phyloP scores from a whole-genome alignment of 2,113 vertebrate genomes.

The Australoheros scitulus region DNA sequence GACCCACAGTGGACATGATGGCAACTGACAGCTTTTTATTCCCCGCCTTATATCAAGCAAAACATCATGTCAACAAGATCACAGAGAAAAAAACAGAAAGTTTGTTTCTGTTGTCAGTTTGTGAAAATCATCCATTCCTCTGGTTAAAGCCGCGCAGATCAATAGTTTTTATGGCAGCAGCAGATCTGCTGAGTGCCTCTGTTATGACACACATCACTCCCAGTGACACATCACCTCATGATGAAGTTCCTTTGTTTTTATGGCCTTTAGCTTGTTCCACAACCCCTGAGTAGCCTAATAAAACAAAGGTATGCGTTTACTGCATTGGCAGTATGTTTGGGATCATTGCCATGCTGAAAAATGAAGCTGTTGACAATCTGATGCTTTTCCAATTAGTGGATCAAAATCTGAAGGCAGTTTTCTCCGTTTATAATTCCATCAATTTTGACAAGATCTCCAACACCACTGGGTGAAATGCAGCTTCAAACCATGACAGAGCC shows the following conservation, averaged over 20 bases:
- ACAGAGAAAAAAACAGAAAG: neutral
- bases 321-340: neutral
- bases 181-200: neutral
- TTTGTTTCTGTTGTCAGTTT: neutral
- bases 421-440: neutral
- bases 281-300: neutral
- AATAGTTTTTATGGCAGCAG: neutral
- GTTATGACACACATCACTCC: neutral
- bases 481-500: neutral
- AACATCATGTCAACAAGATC: neutral
- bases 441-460: neutral
- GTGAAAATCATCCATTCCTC: neutral
- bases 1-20: constrained; percentile 35
- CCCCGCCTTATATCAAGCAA: neutral
- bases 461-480: neutral
- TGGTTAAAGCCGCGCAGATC: neutral
- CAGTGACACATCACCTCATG: neutral
- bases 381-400: neutral
- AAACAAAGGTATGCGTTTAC: no score
- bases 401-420: neutral
- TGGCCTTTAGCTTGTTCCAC: neutral
- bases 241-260: neutral
- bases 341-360: neutral
- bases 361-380: no score
- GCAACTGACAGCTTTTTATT: neutral